Evolutionary conservation across 30 jellyfish, hydroid and myxozoan genomes (phyloP).

Genomic region (Chironex yamaguchii): DNA sequence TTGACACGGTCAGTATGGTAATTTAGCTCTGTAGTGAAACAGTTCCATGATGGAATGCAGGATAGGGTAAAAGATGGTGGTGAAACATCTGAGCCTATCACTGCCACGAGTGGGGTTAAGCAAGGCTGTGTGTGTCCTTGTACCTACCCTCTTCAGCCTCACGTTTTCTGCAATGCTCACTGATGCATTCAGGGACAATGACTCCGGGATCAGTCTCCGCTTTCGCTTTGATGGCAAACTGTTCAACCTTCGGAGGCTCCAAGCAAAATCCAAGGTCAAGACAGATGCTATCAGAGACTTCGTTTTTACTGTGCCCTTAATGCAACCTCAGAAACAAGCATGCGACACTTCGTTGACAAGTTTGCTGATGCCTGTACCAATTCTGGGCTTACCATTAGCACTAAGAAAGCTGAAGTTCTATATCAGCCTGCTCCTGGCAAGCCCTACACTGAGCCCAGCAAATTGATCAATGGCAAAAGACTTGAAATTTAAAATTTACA

Average conservation of each 20-base stretch:
- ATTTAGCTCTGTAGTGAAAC: neutral
- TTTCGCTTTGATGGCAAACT: neutral
- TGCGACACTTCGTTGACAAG: neutral
- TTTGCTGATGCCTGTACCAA: neutral
- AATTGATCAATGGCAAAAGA: too few species aligned
- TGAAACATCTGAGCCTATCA: neutral
- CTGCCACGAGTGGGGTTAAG: neutral
- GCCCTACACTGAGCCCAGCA: too few species aligned
- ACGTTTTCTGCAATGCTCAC: neutral
- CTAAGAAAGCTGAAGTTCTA: too few species aligned
- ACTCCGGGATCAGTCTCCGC: neutral
- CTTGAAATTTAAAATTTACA: too few species aligned
- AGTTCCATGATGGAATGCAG: neutral
- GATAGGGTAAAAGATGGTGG: neutral
- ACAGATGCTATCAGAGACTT: neutral
- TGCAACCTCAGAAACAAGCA: neutral
- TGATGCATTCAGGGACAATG: neutral
- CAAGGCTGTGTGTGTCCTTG: neutral
- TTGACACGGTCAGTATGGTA: neutral
- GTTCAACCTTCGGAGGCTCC: neutral
- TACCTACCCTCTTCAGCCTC: neutral
- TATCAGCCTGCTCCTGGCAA: too few species aligned
- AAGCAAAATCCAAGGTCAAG: neutral
- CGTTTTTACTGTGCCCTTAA: neutral
- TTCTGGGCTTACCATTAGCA: neutral